Evolutionary conservation across 2,113 vertebrate species (phyloP).

Genomic region (Amphilophus citrinellus): DNA sequence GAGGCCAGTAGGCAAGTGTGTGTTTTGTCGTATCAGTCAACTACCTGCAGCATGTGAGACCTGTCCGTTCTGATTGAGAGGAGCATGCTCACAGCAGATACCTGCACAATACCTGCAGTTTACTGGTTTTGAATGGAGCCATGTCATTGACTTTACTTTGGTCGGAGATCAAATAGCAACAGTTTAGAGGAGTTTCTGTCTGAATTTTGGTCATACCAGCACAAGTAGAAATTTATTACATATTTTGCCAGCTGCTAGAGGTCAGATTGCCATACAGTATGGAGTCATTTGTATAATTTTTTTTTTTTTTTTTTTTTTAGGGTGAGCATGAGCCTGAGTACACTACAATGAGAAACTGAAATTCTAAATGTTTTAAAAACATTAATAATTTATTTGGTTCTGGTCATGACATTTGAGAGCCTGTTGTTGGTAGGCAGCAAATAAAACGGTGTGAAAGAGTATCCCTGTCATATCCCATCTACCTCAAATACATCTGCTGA

Average conservation of each 20-base stretch:
- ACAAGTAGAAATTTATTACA: not conserved
- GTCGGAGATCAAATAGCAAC: not conserved
- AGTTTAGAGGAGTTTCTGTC: not conserved
- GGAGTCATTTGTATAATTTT: not conserved
- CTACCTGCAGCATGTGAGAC: slow-evolving; percentile 10
- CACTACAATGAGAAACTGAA: not conserved
- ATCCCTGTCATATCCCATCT: slow-evolving; percentile 26
- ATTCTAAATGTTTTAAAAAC: slow-evolving; percentile 1
- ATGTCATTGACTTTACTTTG: not conserved
- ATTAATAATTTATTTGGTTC: slow-evolving; percentile 31
- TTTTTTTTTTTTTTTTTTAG: not conserved
- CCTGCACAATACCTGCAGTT: not conserved
- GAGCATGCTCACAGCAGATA: slow-evolving; percentile 16
- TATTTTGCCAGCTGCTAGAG: not conserved
- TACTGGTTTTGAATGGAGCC: not conserved
- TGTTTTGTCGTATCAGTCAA: slow-evolving; percentile 32
- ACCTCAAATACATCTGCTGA: slow-evolving; percentile 11
- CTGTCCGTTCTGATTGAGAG: slow-evolving; percentile 11
- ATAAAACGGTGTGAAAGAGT: not conserved
- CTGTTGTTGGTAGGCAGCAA: not conserved
- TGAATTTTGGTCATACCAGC: not conserved
- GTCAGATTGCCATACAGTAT: not conserved
- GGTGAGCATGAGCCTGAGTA: not conserved
- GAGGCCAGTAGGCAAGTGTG: slow-evolving; percentile 2
- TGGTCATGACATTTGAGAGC: slow-evolving; percentile 23